Evolutionary conservation across 2,797 vertebrate genomes (phyloP).

Genomic region (Poeciliopsis turneri): DNA sequence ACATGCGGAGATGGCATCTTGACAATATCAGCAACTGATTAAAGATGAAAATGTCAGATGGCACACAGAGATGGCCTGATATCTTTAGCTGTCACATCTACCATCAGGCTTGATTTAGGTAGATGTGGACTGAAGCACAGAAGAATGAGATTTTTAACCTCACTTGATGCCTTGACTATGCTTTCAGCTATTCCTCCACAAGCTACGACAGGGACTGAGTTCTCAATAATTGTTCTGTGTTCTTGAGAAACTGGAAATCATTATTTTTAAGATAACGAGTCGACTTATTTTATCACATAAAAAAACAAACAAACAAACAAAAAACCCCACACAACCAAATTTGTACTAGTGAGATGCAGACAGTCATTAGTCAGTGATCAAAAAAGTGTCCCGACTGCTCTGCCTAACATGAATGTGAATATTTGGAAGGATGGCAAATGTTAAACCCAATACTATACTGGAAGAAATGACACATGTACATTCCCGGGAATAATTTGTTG

Average conservation of each 20-base stretch:
- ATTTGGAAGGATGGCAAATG: background rate
- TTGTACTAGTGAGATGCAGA: background rate
- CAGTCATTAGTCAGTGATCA: background rate
- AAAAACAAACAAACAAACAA: background rate
- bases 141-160: conserved; percentile 7
- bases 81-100: conserved; percentile 5
- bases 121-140: background rate
- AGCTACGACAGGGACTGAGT: background rate
- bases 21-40: conserved; percentile 11
- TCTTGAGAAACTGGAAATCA: background rate
- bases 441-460: background rate
- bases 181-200: background rate
- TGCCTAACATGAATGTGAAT: background rate
- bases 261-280: conserved; percentile 2
- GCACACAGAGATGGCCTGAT: conserved; percentile 11
- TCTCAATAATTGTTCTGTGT: background rate
- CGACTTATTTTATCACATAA: conserved; percentile 1
- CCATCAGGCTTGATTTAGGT: background rate
- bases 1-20: conserved; percentile 4
- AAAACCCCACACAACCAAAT: background rate
- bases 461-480: background rate
- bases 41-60: conserved; percentile 23
- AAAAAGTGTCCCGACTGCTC: background rate
- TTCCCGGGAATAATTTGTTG: background rate
- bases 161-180: background rate